Evolutionary conservation across 2,888 invertebrate species (phyloP).

Genomic region (Ceratothoa steindachneri): DNA sequence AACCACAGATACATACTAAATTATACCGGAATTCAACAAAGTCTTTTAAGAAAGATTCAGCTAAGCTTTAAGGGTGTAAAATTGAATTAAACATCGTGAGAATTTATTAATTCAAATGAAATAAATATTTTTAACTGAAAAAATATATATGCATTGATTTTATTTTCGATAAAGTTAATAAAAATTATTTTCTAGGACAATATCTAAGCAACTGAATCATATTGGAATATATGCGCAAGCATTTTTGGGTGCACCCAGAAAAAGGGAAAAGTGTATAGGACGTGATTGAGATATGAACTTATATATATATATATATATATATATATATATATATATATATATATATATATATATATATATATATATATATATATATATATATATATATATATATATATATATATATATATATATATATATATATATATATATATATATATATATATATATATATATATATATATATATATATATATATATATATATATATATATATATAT

Average conservation of each 20-base stretch:
- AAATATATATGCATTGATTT: too few species aligned
- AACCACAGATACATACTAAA: constrained; percentile 17
- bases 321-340: too few species aligned
- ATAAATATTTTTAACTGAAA: background rate
- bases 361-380: too few species aligned
- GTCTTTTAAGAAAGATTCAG: background rate
- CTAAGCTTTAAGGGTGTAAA: background rate
- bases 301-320: too few species aligned
- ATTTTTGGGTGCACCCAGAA: background rate
- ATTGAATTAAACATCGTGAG: background rate
- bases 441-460: too few species aligned
- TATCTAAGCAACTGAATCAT: background rate
- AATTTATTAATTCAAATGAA: background rate
- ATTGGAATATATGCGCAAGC: background rate
- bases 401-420: too few species aligned
- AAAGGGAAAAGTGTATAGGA: background rate
- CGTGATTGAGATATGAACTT: background rate
- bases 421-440: too few species aligned
- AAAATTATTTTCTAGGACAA: background rate
- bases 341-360: too few species aligned
- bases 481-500: too few species aligned
- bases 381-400: too few species aligned
- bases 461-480: too few species aligned
- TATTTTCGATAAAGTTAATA: background rate
- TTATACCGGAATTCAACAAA: background rate